phyloP scores from a whole-genome alignment of 2,113 vertebrate genomes.

The Parus major region DNA sequence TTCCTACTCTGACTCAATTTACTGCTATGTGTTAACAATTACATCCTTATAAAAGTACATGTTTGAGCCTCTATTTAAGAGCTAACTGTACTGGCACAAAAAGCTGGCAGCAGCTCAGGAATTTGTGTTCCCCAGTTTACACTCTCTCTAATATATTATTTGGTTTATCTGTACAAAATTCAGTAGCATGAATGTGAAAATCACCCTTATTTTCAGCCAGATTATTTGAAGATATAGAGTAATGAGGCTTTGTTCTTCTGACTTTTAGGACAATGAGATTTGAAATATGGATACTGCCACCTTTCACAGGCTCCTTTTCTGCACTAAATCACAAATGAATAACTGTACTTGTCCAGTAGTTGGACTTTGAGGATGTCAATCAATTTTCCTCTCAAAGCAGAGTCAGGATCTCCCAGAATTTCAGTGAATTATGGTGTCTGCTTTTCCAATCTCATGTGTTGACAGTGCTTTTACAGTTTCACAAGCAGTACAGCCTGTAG shows the following conservation, averaged over 20 bases:
- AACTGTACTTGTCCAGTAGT: background rate
- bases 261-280: background rate
- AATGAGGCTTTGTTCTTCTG: background rate
- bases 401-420: background rate
- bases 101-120: background rate
- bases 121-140: background rate
- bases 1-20: background rate
- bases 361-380: background rate
- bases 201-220: background rate
- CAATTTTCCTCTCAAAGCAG: background rate
- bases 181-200: background rate
- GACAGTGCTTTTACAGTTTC: background rate
- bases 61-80: background rate
- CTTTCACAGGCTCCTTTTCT: background rate
- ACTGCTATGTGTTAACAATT: background rate
- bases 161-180: background rate
- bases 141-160: background rate
- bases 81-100: background rate
- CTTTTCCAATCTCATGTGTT: background rate
- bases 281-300: background rate
- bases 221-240: background rate
- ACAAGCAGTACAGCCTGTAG: background rate
- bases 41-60: background rate
- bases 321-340: background rate
- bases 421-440: background rate